Conservation (phyloP, 2,888 invertebrate genomes). For the Drosophila sordidula region DNA sequence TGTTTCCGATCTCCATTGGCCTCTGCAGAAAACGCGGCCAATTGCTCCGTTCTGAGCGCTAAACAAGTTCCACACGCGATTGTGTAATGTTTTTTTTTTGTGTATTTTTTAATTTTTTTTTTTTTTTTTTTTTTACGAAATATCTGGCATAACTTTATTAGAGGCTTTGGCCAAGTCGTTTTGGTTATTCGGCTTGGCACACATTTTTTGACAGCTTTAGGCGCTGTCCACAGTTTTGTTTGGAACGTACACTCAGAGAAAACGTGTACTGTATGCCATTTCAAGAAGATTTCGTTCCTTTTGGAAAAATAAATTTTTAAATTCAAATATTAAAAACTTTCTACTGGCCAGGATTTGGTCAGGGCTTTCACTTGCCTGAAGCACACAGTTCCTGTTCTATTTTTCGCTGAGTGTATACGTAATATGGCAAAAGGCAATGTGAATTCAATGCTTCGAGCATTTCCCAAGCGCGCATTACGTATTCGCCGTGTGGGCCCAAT, state of each 20-base stretch:
- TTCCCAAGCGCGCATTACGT: slow-evolving; percentile 77
- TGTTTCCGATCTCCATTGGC: background rate
- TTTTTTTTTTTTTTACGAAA: background rate
- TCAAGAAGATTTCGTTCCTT: too few species aligned
- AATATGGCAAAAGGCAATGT: slow-evolving; percentile 41
- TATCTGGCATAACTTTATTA: slow-evolving; percentile 21
- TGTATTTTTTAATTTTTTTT: background rate
- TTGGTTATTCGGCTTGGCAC: slow-evolving; percentile 56
- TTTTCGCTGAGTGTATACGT: slow-evolving; percentile 55
- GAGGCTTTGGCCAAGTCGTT: slow-evolving; percentile 8
- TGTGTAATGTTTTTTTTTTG: slow-evolving; percentile 21
- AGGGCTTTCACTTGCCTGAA: too few species aligned
- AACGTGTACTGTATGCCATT: background rate
- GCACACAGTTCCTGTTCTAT: too few species aligned
- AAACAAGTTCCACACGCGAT: slow-evolving; percentile 43
- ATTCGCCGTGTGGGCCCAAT: slow-evolving; percentile 76
- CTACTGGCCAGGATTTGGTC: too few species aligned
- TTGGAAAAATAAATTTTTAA: too few species aligned
- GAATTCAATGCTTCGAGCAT: slow-evolving; percentile 49
- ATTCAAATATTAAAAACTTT: too few species aligned
- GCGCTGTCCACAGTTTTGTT: slow-evolving; percentile 8
- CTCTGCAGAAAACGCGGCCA: slow-evolving; percentile 19
- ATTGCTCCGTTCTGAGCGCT: slow-evolving; percentile 24
- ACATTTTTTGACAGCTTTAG: slow-evolving; percentile 51
- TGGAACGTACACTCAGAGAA: slow-evolving; percentile 8